Conservation (phyloP, 2,797 vertebrate species). For the Sarcophilus harrisii region DNA sequence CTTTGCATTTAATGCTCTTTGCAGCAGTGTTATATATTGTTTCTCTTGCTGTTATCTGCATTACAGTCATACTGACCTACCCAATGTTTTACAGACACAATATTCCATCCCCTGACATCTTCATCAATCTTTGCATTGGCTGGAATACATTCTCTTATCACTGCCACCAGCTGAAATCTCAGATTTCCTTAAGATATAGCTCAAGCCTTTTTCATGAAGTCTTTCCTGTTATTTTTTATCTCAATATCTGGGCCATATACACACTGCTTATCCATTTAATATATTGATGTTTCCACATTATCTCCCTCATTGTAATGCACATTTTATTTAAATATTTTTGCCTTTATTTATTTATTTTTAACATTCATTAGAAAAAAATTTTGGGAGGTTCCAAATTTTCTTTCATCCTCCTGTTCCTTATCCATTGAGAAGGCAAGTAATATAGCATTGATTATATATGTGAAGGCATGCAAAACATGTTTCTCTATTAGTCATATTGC, state of each 20-base stretch:
- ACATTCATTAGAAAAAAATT: not conserved
- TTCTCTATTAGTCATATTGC: not conserved
- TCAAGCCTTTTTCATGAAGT: not conserved
- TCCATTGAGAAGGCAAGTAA: not conserved
- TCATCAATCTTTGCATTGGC: not conserved
- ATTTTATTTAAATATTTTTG: not conserved
- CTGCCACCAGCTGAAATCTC: not conserved
- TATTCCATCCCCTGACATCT: not conserved
- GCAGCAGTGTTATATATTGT: not conserved
- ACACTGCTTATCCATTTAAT: not conserved
- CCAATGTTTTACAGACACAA: not conserved
- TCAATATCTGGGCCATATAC: not conserved
- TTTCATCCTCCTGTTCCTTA: not conserved
- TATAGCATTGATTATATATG: not conserved
- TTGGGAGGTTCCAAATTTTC: not conserved
- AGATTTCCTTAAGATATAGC: not conserved
- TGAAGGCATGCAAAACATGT: not conserved
- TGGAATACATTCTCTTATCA: not conserved
- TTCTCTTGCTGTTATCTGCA: not conserved
- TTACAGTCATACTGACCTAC: not conserved
- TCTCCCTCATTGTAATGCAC: not conserved
- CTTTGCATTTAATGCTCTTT: not conserved
- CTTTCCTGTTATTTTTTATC: not conserved
- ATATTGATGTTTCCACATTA: not conserved
- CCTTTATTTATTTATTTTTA: not conserved